These are phyloP conservation scores for Myotis yumanensis DNA, from an alignment of 2,113 vertebrate genomes.

Conservation along the genomic window DNA sequence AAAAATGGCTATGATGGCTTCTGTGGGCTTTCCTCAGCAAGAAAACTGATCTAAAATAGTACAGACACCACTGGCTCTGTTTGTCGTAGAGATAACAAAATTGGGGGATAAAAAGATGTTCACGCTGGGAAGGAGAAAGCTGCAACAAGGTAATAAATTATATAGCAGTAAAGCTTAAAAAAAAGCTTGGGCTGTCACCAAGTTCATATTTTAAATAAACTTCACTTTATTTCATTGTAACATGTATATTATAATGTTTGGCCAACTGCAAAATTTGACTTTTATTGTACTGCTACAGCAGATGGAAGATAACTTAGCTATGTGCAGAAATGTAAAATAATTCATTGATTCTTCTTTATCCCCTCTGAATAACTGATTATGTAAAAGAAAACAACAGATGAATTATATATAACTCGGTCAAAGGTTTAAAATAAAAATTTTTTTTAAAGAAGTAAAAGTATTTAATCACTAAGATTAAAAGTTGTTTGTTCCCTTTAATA, in stretches of 20 bases:
- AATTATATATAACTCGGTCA: background rate
- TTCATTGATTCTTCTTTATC: background rate
- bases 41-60: background rate
- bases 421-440: background rate
- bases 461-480: background rate
- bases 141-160: background rate
- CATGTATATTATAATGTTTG: background rate
- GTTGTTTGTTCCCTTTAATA: background rate
- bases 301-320: background rate
- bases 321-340: background rate
- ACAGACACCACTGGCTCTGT: background rate
- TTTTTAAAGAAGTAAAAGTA: background rate
- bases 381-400: background rate
- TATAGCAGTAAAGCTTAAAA: background rate
- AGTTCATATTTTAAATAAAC: background rate
- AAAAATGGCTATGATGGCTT: background rate
- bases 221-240: slow-evolving; percentile 22
- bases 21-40: background rate
- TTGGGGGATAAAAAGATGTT: background rate
- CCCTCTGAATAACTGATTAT: background rate
- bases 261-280: background rate
- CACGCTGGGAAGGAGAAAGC: background rate
- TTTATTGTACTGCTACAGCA: background rate
- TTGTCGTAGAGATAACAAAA: background rate
- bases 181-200: background rate